Conservation (phyloP, 2,888 invertebrate genomes). For the Phortica magna region DNA sequence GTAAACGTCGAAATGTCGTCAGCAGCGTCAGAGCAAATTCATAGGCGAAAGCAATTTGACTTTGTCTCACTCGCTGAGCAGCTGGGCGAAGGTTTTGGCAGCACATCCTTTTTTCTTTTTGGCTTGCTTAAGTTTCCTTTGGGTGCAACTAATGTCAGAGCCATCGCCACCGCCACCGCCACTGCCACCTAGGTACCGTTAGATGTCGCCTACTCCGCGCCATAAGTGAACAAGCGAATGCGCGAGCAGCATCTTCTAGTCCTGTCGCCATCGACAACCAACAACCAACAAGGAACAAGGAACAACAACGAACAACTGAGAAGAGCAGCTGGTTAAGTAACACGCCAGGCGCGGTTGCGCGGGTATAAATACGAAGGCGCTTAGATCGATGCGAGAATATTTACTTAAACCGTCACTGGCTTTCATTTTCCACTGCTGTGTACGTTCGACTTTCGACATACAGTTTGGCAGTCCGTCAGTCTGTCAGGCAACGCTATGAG, state of each 20-base stretch:
- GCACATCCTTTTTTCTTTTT: slow-evolving; percentile 61
- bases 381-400: not conserved
- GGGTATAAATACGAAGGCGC: not conserved
- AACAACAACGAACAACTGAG: not conserved
- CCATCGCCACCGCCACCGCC: slow-evolving; percentile 8
- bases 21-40: slow-evolving; percentile 2
- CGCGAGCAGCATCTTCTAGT: not conserved
- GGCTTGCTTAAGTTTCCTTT: slow-evolving; percentile 62
- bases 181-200: slow-evolving; percentile 12
- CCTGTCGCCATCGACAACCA: slow-evolving; percentile 23
- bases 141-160: slow-evolving; percentile 33
- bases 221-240: not conserved
- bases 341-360: not conserved
- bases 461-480: slow-evolving; percentile 16
- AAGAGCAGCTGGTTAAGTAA: not conserved
- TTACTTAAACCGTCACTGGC: not conserved
- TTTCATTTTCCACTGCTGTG: not conserved
- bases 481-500: slow-evolving; percentile 56
- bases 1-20: not conserved
- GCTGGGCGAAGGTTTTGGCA: not conserved
- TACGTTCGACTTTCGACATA: slow-evolving; percentile 28
- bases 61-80: too few relatives aligned
- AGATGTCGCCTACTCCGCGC: not conserved
- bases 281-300: not conserved
- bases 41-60: slow-evolving; percentile 68